Evolutionary conservation across 2,888 invertebrate species (phyloP).

Genomic region (Netelia virgata): DNA sequence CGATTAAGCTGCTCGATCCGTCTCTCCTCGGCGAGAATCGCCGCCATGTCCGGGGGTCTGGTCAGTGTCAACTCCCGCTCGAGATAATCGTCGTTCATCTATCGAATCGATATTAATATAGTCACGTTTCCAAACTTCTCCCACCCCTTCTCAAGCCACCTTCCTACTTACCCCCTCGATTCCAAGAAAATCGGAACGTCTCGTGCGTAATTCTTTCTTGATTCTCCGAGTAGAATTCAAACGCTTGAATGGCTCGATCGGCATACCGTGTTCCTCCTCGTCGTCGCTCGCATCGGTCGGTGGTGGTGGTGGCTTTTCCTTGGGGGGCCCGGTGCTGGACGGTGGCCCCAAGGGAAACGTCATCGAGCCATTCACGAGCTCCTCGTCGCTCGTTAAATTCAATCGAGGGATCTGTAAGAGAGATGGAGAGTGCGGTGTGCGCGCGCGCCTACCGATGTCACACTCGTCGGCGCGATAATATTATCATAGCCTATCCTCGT

Average conservation of each 20-base stretch:
- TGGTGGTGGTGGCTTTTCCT: constrained; percentile 94
- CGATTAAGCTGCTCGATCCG: constrained; percentile 92
- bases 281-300: constrained; percentile 87
- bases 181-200: constrained; percentile 94
- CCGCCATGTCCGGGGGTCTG: constrained; percentile 92
- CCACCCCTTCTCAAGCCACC: too few species aligned
- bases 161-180: constrained; percentile 89
- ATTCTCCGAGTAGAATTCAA: constrained; percentile 94
- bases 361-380: constrained; percentile 78
- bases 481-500: too few species aligned
- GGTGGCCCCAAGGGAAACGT: constrained; percentile 87
- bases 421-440: not conserved
- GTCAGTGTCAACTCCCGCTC: constrained; percentile 89
- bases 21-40: constrained; percentile 92
- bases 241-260: constrained; percentile 88
- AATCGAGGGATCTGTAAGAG: constrained; percentile 80
- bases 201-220: constrained; percentile 93
- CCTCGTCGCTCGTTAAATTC: constrained; percentile 82
- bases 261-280: constrained; percentile 80
- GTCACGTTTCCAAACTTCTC: too few species aligned
- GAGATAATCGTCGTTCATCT: constrained; percentile 89
- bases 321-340: constrained; percentile 91
- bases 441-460: too few species aligned
- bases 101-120: constrained; percentile 68
- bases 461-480: too few species aligned